phyloP scores from a whole-genome alignment of 2,797 vertebrate species.

The Malurus leucopterus region DNA sequence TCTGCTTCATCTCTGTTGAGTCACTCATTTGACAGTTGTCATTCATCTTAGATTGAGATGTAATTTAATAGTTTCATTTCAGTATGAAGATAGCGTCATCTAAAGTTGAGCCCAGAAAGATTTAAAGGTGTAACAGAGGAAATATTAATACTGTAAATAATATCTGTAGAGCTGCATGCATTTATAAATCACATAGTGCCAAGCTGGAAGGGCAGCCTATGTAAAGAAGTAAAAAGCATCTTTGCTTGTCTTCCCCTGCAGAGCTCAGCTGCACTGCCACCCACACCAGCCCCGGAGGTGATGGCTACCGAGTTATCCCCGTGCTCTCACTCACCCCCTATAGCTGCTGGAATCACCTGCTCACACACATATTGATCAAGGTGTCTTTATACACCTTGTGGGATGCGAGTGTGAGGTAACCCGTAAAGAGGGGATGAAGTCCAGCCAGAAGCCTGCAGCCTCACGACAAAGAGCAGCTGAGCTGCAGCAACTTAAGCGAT shows the following conservation, averaged over 20 bases:
- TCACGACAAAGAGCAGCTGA: rapidly evolving
- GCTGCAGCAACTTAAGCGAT: rapidly evolving
- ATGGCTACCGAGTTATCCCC: rapidly evolving
- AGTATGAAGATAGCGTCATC: slow-evolving; percentile 37
- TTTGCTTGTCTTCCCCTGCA: background rate
- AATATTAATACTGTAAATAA: slow-evolving; percentile 65
- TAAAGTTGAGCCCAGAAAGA: slow-evolving; percentile 29
- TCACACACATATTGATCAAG: rapidly evolving
- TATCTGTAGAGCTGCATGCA: slow-evolving; percentile 1
- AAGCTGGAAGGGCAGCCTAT: background rate
- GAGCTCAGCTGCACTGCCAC: rapidly evolving
- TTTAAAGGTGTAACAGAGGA: slow-evolving; percentile 63
- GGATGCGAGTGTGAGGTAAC: rapidly evolving
- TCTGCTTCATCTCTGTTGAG: slow-evolving; percentile 59
- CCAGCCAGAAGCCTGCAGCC: background rate
- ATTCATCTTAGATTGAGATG: slow-evolving; percentile 63
- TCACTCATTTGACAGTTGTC: slow-evolving; percentile 61
- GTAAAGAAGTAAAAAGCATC: background rate
- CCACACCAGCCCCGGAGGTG: background rate
- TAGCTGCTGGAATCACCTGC: background rate
- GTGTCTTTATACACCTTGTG: rapidly evolving
- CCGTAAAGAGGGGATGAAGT: rapidly evolving
- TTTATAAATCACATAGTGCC: slow-evolving; percentile 17
- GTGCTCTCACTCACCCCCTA: rapidly evolving
- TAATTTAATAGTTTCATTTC: slow-evolving; percentile 68